Evolutionary conservation across 2,888 invertebrate species (phyloP), one percentile per base, ranked within the genome.

Genomic region (Temnothorax rugatulus): DNA sequence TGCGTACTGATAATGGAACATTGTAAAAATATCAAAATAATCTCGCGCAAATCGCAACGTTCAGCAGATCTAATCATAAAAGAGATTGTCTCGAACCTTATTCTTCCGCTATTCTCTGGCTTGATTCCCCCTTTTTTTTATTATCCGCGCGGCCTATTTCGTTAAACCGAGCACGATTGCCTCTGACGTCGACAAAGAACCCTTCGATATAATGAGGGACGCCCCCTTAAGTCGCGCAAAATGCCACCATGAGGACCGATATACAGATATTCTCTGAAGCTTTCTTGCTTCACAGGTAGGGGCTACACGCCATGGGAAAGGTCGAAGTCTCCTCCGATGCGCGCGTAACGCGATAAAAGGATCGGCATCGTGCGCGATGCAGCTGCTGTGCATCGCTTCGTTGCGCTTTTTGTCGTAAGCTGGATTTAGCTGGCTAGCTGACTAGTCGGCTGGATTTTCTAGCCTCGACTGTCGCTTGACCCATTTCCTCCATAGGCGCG

Each of bases 271-370:
- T 29, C 18, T 47, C 71, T 47, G 18, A 71, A 59, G 74, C 25
- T 75, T 52, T 82, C 76, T 82, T 82, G 76, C 74, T 63, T 75
- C 34, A 68, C 41, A 73, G 52, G 63, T 38, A 83, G 25, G 85
- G 71, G 79, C 21, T 57, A 29, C 34, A 47, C 13, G 15, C 47
- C 50, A 47, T 13, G 61, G 50, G 61, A 89, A 87, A 89, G 84
- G 89, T 84, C 86, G 71, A 61, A 81, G 84, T 85, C 57, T 79
- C 82, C 82, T 61, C 41, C 52, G 89, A 90, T 87, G 89, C 88
- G 87, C 68, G 84, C 73, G 52, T 89, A 89, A 89, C 87, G 64
- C 82, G 88, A 71, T 71, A 82, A 88, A 89, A 81, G 82, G 83
- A 54, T 61, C 69, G 41, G 13, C 25, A 57, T 25, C 8, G 13